Base-by-base conservation (phyloP, 2,888 invertebrate genomes). In the Chromoteleia sp. region DNA sequence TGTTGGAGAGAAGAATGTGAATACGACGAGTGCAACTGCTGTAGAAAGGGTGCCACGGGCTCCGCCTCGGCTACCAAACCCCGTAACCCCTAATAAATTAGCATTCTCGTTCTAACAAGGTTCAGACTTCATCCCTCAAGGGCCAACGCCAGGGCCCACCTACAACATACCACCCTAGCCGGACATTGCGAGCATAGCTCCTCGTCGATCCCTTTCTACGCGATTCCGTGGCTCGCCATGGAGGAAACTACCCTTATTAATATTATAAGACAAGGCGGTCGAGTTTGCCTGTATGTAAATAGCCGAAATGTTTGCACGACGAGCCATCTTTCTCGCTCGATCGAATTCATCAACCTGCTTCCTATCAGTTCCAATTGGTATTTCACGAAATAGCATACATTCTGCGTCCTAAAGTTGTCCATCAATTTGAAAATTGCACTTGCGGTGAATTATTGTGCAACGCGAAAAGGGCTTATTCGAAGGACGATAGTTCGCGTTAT, bases 151-250 rank as follows among this genome's bases (percentile, higher is more conserved):
- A 84, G 83, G 86, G 86, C 87, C 89, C 87, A 90, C 87, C 88
- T 89, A 88, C 88, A 89, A 88, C 89, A 90, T 89, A 88, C 90
- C 90, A 87, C 86, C 89, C 88, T 86, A 85, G 88, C 91, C 88
- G 91, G 90, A 91, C 91, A 91, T 91, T 90, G 91, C 91, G 83
- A 88, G 91, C 91, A 91, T 91, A 91, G 90, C 91, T 91, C 89
- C 89, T 88, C 85, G 87, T 84, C 85, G 86, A 87, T 86, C 87
- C 84, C 86, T 84, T 85, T 83, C 85, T 85, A 78, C 68, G 83
- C 84, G 86, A 86, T 86, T 86, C 83, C 85, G 86, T 86, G 85
- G 86, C 87, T 88, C 86, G 86, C 87, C 86, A 84, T 85, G 78
- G 85, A 87, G 89, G 89, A 89, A 91, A 89, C 89, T 89, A 89